phyloP scores from a whole-genome alignment of 2,113 vertebrate species.

The Entomyzon cyanotis region DNA sequence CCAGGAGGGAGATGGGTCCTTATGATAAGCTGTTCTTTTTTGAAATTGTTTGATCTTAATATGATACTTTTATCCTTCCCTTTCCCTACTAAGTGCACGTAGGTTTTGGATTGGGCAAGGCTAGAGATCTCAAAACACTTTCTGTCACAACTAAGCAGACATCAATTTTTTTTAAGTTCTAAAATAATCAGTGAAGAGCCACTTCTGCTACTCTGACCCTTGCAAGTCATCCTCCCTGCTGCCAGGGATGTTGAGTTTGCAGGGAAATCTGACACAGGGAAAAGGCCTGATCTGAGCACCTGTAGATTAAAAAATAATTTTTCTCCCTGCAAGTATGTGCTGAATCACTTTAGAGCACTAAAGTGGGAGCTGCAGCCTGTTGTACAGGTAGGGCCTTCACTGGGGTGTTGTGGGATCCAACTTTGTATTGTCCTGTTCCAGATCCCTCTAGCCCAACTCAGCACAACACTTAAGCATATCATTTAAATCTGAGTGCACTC shows the following conservation, averaged over 20 bases:
- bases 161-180: neutral
- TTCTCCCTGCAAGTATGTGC: accelerated
- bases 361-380: neutral
- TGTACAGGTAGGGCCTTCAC: accelerated
- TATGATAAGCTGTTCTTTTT: neutral
- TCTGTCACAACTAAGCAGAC: neutral
- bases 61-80: neutral
- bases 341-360: neutral
- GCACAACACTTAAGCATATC: neutral
- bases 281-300: neutral
- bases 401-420: neutral
- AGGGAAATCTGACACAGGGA: neutral
- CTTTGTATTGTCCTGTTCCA: neutral
- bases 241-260: neutral
- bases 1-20: neutral
- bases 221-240: neutral
- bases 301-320: neutral
- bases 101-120: neutral
- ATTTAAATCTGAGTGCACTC: neutral
- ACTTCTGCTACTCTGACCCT: neutral
- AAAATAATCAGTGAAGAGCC: neutral
- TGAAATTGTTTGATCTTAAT: neutral
- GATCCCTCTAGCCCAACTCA: neutral
- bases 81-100: neutral
- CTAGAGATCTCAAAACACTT: neutral